Conservation (phyloP, 2,888 invertebrate species). For the Agrilus biguttatus region DNA sequence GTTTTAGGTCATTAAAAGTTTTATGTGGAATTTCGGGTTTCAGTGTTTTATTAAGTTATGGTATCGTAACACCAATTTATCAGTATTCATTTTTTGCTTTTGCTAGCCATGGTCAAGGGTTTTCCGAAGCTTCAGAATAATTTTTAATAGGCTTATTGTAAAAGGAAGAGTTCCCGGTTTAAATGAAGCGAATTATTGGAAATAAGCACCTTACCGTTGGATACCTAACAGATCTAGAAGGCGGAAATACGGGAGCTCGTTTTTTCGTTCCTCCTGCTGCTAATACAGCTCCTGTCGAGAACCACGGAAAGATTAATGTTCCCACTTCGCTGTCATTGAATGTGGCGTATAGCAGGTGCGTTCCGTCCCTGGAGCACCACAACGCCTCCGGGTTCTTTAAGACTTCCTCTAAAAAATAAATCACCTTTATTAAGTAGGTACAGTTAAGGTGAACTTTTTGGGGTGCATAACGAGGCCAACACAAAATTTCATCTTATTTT, state of each 20-base stretch:
- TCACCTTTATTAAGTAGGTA: not conserved
- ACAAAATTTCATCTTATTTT: not conserved
- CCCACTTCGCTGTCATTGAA: slow-evolving; percentile 75
- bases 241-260: slow-evolving; percentile 51
- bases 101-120: too few species aligned
- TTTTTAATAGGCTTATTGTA: too few species aligned
- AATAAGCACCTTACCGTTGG: slow-evolving; percentile 48
- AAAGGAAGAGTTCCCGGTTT: not conserved
- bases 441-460: too few species aligned
- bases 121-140: too few species aligned
- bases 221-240: slow-evolving; percentile 65
- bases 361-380: slow-evolving; percentile 77
- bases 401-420: slow-evolving; percentile 62
- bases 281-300: slow-evolving; percentile 53
- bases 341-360: slow-evolving; percentile 68
- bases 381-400: slow-evolving; percentile 65
- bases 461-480: too few species aligned
- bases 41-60: too few species aligned
- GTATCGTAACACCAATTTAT: too few species aligned
- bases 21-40: too few species aligned
- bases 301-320: slow-evolving; percentile 67
- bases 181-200: not conserved
- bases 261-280: slow-evolving; percentile 39
- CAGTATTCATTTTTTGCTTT: too few species aligned
- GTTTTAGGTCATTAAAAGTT: too few species aligned